A percentile compares a stretch with the other conserved stretches of the same genome.
Evolutionary conservation across 1,140 invertebrate genomes (phyloP).

Genomic region (Temnothorax curvispinosus): DNA sequence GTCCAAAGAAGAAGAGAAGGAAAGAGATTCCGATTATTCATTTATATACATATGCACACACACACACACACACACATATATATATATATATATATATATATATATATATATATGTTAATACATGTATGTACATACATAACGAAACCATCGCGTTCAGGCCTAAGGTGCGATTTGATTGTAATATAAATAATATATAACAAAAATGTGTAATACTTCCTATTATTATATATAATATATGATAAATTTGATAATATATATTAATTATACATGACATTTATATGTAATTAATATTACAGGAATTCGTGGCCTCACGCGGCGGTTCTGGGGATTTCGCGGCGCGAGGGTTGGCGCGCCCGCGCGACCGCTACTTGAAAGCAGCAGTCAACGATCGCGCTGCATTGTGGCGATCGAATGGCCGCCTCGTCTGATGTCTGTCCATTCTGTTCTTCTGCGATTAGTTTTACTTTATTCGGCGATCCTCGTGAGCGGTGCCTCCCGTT

Average conservation of each 20-base stretch:
- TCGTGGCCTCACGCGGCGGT: not conserved
- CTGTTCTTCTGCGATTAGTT: conserved; percentile 81
- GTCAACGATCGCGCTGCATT: conserved; percentile 67
- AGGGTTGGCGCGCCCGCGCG: conserved; percentile 9
- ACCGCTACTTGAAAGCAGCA: conserved; percentile 68
- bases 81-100: too few species aligned
- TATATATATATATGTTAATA: too few species aligned
- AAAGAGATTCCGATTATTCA: not conserved
- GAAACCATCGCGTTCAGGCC: not conserved
- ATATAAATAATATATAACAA: not conserved
- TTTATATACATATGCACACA: not conserved
- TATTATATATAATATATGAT: not conserved
- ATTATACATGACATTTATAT: too few species aligned
- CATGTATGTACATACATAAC: not conserved
- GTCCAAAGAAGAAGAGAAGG: not conserved
- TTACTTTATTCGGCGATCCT: conserved; percentile 77
- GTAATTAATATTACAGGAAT: too few species aligned
- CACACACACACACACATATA: too few species aligned
- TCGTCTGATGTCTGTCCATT: conserved; percentile 80
- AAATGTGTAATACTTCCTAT: not conserved
- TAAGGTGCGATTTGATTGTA: not conserved
- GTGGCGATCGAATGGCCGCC: conserved; percentile 81
- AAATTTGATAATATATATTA: too few species aligned
- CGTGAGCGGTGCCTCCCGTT: conserved; percentile 68
- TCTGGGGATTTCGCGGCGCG: not conserved